Conservation (phyloP, 2,113 vertebrate species). For the Pachyramphus minor region DNA sequence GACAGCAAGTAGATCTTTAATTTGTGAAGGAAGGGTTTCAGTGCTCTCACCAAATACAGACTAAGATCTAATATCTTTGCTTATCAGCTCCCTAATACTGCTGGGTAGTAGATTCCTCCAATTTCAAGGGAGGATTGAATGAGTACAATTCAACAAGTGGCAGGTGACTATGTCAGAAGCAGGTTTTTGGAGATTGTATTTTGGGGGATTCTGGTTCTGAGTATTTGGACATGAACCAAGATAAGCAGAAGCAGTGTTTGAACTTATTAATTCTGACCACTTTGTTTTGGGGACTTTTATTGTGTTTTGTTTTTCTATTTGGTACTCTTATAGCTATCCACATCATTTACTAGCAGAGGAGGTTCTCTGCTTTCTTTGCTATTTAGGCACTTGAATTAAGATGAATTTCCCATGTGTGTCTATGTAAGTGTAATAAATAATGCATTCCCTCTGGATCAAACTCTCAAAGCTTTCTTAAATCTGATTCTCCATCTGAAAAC, state of each 20-base stretch:
- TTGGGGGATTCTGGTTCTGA: neutral
- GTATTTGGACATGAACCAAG: neutral
- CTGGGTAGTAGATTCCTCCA: neutral
- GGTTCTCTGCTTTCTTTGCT: neutral
- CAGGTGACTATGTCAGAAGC: neutral
- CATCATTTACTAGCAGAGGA: neutral
- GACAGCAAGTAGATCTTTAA: neutral
- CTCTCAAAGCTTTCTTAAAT: neutral
- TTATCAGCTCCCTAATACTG: neutral
- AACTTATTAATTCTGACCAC: neutral
- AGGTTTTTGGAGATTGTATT: neutral
- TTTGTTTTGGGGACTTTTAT: neutral
- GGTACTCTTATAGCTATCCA: neutral
- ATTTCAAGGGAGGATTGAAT: neutral
- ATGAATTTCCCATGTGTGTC: neutral
- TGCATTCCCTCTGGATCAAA: neutral
- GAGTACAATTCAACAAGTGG: neutral
- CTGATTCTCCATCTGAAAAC: neutral
- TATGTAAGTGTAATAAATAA: neutral
- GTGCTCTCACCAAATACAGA: neutral
- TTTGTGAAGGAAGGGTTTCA: neutral
- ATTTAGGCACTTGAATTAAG: neutral
- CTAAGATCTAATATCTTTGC: neutral
- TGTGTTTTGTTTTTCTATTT: neutral
- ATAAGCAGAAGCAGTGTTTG: neutral